Base-by-base conservation (phyloP, 2,113 vertebrate species). In the Ascaphus truei region DNA sequence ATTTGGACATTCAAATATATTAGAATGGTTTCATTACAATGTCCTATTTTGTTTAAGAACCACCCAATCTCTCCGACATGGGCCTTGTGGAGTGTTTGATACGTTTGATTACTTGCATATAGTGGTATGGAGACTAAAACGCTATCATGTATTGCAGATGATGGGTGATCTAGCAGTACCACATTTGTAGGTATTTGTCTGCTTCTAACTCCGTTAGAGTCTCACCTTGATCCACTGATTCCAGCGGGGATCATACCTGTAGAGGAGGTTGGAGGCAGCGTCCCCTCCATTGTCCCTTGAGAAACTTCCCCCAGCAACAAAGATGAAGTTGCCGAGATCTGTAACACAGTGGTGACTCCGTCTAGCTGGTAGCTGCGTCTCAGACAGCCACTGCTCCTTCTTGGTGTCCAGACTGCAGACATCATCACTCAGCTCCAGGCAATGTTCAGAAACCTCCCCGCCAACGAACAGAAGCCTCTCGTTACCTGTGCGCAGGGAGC, bases 161-260 rank as follows among this genome's bases (percentile, higher is more conserved):
- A 57, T 34, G 30, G n/a, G 53, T 34, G 31, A 3, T 5, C 2
- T n/a, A n/a, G n/a, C n/a, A 22, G 16, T 5, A 22, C 16, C 18
- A 22, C 27, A 20, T 22, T 45, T 34, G 30, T 16, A 34, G 53
- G 6, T 2, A 5, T 34, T n/a, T 10, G 9, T 22, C 15, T 57
- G 4, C 30, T 36, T 57, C 11, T n/a, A 57, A 59, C 80, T 69
- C 41, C 67, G 84, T 79, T 75, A 45, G 57, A 78, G 73, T 59
- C 87, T 90, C 90, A 98, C 96, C 94, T 89, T 93, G 81, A 90
- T 90, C 96, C 96, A 99, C 75, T 92, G 91, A 85, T 93, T 93
- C 89, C 90, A 91, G 53, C 96, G 92, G 66, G 96, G 95, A 80
- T 99, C 94, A 73, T 96, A 99, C 86, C 96, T 89, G 90, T 98